phyloP scores from a whole-genome alignment of 2,113 vertebrate genomes.

The Donacobius atricapilla region DNA sequence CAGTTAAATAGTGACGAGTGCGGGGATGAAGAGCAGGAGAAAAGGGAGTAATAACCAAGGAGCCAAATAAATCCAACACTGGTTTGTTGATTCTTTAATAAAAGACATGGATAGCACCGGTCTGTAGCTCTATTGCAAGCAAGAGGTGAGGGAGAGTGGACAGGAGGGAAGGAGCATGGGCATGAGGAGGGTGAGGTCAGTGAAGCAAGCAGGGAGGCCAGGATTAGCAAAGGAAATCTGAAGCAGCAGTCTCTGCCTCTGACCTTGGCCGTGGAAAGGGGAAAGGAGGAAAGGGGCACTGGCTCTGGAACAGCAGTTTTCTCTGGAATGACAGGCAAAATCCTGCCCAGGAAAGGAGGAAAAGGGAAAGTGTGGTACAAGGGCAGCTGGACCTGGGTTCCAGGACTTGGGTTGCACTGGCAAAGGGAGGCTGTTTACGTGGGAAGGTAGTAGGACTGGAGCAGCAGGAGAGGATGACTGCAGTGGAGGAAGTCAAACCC shows the following conservation, averaged over 20 bases:
- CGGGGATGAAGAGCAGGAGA: background rate
- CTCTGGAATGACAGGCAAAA: background rate
- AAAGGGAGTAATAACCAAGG: background rate
- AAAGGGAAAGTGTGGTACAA: background rate
- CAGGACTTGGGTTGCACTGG: background rate
- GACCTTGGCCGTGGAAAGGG: background rate
- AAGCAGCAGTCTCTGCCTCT: background rate
- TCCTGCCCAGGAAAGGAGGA: background rate
- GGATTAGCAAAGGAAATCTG: background rate
- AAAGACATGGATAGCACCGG: background rate
- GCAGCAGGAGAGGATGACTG: background rate
- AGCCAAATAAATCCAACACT: background rate
- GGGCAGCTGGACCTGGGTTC: background rate
- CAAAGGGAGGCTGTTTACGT: background rate
- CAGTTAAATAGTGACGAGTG: background rate
- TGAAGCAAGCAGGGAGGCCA: background rate
- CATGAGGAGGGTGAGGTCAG: background rate
- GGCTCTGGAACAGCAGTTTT: background rate
- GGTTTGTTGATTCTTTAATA: background rate
- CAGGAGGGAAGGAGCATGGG: rapidly evolving
- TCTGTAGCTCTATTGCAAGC: rapidly evolving
- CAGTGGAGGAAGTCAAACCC: background rate
- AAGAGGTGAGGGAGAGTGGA: background rate
- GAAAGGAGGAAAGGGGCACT: background rate
- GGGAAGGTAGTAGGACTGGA: background rate